phyloP scores from a whole-genome alignment of 2,113 vertebrate species.

The Dermatemys mawii region DNA sequence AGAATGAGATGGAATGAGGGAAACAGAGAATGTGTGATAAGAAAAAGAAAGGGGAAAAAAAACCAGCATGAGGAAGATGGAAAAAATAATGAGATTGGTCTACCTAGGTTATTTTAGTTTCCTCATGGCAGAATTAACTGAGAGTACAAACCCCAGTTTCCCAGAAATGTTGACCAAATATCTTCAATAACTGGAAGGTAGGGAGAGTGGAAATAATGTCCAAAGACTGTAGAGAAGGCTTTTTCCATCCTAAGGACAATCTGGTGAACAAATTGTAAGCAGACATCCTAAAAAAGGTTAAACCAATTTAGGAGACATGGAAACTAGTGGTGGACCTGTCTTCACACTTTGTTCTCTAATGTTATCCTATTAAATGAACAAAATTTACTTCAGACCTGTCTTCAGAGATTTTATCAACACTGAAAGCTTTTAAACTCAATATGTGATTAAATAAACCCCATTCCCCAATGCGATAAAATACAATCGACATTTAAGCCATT shows the following conservation, averaged over 20 bases:
- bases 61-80: neutral
- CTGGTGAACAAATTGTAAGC: neutral
- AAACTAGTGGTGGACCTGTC: constrained; percentile 18
- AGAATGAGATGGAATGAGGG: neutral
- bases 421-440: constrained; percentile 74
- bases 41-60: neutral
- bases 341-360: constrained; percentile 55
- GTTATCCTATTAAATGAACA: constrained; percentile 76
- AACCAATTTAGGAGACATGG: neutral
- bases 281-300: neutral
- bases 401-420: constrained; percentile 77
- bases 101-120: neutral
- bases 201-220: neutral
- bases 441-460: constrained; percentile 78
- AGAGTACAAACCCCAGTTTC: neutral
- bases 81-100: neutral
- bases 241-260: neutral
- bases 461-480: constrained; percentile 77
- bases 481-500: constrained; percentile 74
- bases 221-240: neutral
- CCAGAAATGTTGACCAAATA: neutral
- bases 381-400: constrained; percentile 73
- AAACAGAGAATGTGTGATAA: neutral
- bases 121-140: neutral
- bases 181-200: neutral